Evolutionary conservation across 2,888 invertebrate species (phyloP).

Genomic region (Troilus luridus): DNA sequence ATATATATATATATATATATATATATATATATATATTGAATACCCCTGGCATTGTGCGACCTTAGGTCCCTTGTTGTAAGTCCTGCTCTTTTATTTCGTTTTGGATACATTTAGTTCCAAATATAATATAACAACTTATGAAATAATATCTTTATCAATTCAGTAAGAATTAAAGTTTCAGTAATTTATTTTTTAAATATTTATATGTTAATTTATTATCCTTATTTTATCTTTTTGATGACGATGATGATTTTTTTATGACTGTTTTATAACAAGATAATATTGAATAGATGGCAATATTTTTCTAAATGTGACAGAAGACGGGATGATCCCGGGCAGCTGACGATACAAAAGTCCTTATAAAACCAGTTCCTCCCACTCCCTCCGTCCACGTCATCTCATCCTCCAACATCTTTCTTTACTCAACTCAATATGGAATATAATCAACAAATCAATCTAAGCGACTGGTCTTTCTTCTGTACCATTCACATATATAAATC

Average conservation of each 20-base stretch:
- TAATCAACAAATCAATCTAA: constrained; percentile 37
- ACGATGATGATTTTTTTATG: neutral
- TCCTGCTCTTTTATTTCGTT: too few relatives aligned
- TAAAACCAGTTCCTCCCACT: constrained; percentile 49
- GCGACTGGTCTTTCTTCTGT: neutral
- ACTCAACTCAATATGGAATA: constrained; percentile 47
- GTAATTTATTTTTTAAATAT: neutral
- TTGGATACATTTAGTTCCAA: too few relatives aligned
- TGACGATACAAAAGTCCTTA: constrained; percentile 45
- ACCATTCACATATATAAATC: neutral
- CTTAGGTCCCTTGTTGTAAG: too few relatives aligned
- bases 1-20: too few relatives aligned
- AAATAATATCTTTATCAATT: neutral
- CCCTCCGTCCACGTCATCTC: neutral
- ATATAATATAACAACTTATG: neutral
- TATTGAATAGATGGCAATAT: neutral
- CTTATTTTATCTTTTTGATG: too few relatives aligned
- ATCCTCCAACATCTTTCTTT: constrained; percentile 37
- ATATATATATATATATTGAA: too few relatives aligned
- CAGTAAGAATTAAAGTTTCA: too few relatives aligned
- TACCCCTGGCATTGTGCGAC: too few relatives aligned
- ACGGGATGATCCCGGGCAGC: neutral
- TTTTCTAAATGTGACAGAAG: constrained; percentile 38
- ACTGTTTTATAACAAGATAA: neutral
- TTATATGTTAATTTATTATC: neutral